Evolutionary conservation across 2,888 invertebrate species (phyloP), one percentile per base, ranked within the genome.

Genomic region (Gastracanthus pulcherrimus): DNA sequence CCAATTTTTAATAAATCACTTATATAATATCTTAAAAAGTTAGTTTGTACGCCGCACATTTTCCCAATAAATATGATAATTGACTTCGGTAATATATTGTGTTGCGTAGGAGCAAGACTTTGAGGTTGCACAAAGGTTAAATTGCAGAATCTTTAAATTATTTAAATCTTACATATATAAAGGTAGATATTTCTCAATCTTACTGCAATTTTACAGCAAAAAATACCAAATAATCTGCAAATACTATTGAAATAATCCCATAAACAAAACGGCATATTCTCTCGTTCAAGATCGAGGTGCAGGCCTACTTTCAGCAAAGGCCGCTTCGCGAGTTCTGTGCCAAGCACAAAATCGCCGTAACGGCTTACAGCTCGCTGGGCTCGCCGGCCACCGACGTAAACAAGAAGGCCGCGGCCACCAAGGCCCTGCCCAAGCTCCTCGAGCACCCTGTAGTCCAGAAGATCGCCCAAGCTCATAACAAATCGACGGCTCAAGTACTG

Each of bases 301-400:
- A 97, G 87, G 95, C 95, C 0, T 95, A 96, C 89, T 93, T 96
- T 85, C 96, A 96, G 89, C 97, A 97, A 89, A 91, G 92, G 80
- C 92, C 94, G 16, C 89, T 97, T 71, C 92, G 94, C 13, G 91
- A 94, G 58, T 93, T 94, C 84, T 96, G 96, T 88, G 91, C 92
- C n/a, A 91, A 93, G 38, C 91, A 94, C 81, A 92, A 94, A 70
- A 95, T 97, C 69, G 92, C 93, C 0, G 91, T 96, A n/a, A 95
- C 95, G 3, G 96, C 95, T 0, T 96, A 95, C 88, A 94, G 95
- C 34, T 95, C 96, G 0, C 26, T 84, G n/a, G 96, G 95, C 6
- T 96, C 95, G 80, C 95, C 96, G 1, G 95, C 95, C 2, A 94
- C 95, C 11, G 94, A 94, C 87, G 85, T 85, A 1, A 88, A 89